phyloP scores from a whole-genome alignment of 2,797 vertebrate genomes.

The Fratercula arctica region DNA sequence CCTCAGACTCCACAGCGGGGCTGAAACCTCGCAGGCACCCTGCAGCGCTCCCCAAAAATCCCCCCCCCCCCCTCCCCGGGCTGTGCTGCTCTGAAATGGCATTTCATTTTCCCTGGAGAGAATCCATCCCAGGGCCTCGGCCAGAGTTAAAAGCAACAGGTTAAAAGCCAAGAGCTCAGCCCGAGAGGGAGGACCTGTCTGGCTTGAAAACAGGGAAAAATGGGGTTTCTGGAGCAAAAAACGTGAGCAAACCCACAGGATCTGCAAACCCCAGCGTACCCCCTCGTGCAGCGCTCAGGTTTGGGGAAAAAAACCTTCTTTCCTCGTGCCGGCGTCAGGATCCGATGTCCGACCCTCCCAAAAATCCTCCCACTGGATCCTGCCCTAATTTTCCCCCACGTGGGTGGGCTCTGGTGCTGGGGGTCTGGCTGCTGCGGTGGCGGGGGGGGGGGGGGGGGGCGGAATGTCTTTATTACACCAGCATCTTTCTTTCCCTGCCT shows the following conservation, averaged over 20 bases:
- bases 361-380: neutral
- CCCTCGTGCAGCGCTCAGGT: rapidly evolving
- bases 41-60: neutral
- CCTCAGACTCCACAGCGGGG: neutral
- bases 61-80: no score
- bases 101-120: neutral
- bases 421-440: neutral
- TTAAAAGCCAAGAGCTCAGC: constrained; percentile 3
- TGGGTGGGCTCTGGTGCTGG: neutral
- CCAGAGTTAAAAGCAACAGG: constrained; percentile 34
- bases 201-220: neutral
- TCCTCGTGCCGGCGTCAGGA: neutral
- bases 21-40: neutral
- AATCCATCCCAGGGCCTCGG: neutral
- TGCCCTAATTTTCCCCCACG: neutral
- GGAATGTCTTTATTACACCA: neutral
- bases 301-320: neutral
- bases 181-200: neutral
- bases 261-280: neutral
- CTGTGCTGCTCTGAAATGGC: neutral
- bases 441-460: rapidly evolving
- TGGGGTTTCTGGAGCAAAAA: neutral
- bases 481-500: neutral
- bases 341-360: neutral
- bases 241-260: neutral